Evolutionary conservation across 2,797 vertebrate species (phyloP), one percentile per base, ranked within the genome.

Genomic region (Valencia hispanica): DNA sequence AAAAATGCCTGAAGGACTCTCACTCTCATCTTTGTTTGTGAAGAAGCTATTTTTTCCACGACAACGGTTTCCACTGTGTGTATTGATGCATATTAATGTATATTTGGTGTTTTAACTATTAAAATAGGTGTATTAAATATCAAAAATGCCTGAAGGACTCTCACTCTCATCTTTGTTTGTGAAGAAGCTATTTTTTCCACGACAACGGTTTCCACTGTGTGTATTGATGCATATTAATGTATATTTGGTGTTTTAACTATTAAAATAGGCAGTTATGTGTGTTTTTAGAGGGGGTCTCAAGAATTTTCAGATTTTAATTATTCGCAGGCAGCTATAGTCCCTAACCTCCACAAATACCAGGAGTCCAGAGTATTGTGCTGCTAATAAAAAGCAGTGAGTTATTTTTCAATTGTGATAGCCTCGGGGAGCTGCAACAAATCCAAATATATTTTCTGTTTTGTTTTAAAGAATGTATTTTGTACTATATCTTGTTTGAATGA

Each of bases 401-500:
- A 70, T 79, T 47, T 74, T 25, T 57, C 53, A 80, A 82, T 59
- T 79, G 71, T 70, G 72, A 83, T 80, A 51, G 73, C 61, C 70
- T 83, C 51, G 66, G 68, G 77, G 77, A 86, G 59, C 69, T 53
- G 69, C 70, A 77, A 66, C 73, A 83, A 89, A 79, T 87, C 82
- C 73, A 57, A 30, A 57, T 6, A 57, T 30, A 30, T 57, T 27
- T 57, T 57, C 27, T 30, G 55, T 17, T 30, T 15, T 5, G 25
- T 53, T 25, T 15, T 14, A 43, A 43, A 10, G 11, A 43, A 8
- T 7, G 14, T 5, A 27, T 15, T 11, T 57, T 57, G 53, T 15
- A 57, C 25, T 27, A 2, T 30, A n/a, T 15, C 11, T 27, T 57
- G n/a, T 30, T 57, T 27, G n/a, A 12, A 57, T 15, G n/a, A 57